These are phyloP conservation scores for Bubo scandiacus DNA, from an alignment of 2,113 vertebrate genomes.

Conservation along the genomic window DNA sequence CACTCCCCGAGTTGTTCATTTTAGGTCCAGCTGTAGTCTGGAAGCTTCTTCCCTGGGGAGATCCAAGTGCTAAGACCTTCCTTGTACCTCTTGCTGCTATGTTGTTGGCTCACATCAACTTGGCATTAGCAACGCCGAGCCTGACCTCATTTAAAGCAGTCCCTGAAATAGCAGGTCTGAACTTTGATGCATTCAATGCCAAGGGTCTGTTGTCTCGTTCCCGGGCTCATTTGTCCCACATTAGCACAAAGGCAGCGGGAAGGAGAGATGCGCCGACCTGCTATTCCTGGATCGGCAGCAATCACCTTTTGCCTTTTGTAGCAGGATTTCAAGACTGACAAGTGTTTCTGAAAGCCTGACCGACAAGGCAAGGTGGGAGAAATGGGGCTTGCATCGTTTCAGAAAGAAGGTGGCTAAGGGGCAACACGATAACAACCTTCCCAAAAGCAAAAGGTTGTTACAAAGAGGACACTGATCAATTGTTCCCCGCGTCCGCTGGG, in stretches of 20 bases:
- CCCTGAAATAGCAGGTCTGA: neutral
- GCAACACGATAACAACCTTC: constrained; percentile 35
- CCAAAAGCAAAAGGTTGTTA: constrained; percentile 37
- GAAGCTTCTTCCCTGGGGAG: neutral
- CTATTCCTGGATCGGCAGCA: constrained; percentile 7
- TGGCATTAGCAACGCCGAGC: neutral
- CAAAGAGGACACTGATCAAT: constrained; percentile 53
- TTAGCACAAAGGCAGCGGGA: neutral
- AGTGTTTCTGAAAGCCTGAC: constrained; percentile 37
- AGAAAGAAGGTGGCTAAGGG: neutral
- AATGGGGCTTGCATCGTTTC: neutral
- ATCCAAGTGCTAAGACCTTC: neutral
- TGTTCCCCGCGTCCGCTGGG: constrained; percentile 23
- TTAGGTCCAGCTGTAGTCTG: neutral
- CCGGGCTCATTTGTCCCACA: neutral
- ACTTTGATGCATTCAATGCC: neutral
- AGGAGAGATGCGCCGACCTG: neutral
- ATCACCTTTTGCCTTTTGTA: constrained; percentile 21
- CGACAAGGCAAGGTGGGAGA: neutral
- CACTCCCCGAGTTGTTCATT: neutral
- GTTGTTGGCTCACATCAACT: neutral
- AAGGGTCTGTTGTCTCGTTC: neutral
- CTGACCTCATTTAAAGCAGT: constrained; percentile 3
- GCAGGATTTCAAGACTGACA: constrained; percentile 1
- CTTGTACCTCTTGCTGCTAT: neutral